phyloP scores from a whole-genome alignment of 2,113 vertebrate species.

The Zingel zingel region DNA sequence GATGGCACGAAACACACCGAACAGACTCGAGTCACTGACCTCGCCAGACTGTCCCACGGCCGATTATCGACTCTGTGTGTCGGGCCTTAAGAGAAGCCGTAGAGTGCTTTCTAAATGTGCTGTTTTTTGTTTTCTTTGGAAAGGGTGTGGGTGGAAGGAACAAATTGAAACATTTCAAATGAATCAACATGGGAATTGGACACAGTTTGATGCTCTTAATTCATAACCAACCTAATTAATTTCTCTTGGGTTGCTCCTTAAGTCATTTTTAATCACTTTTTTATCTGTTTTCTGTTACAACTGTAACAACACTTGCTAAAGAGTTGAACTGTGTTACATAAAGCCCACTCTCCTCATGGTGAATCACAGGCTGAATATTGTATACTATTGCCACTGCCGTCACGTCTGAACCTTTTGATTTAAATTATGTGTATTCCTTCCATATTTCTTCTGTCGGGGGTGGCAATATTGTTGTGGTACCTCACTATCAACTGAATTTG shows the following conservation, averaged over 20 bases:
- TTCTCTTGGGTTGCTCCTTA: slow-evolving; percentile 20
- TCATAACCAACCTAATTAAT: slow-evolving; percentile 31
- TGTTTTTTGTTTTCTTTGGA: too few species aligned
- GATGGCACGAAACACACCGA: too few species aligned
- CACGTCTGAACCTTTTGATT: slow-evolving; percentile 11
- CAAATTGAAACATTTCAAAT: slow-evolving; percentile 13
- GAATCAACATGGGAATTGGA: not conserved
- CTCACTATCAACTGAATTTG: not conserved
- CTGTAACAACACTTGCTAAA: slow-evolving; percentile 26
- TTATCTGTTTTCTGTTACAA: slow-evolving; percentile 27
- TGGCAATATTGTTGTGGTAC: slow-evolving; percentile 1
- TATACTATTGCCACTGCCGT: not conserved
- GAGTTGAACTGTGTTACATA: slow-evolving; percentile 18
- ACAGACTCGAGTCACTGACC: too few species aligned
- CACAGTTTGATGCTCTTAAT: slow-evolving; percentile 9
- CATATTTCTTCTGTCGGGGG: slow-evolving; percentile 19
- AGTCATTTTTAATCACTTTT: not conserved
- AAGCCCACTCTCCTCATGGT: not conserved
- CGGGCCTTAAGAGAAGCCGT: too few species aligned
- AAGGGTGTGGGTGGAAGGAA: not conserved
- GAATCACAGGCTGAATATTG: slow-evolving; percentile 31
- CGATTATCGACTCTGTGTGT: too few species aligned
- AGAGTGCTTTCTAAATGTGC: too few species aligned
- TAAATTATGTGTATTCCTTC: slow-evolving; percentile 16
- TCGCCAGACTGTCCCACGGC: too few species aligned